Conservation (phyloP, 2,888 invertebrate genomes). For the Netelia virgata region DNA sequence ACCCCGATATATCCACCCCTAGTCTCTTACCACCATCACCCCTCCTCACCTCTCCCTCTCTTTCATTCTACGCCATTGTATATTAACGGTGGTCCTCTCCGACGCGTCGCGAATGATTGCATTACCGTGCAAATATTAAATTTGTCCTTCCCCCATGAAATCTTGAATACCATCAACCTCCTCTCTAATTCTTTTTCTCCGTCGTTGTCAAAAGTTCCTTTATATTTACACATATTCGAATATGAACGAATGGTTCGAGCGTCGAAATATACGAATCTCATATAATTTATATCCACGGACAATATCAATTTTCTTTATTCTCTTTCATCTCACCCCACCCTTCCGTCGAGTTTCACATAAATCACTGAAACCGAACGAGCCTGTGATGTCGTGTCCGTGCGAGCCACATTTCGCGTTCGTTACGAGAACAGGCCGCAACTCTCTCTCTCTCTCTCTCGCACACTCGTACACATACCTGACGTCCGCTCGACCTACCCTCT, state of each 20-base stretch:
- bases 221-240: not conserved
- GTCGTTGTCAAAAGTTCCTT: constrained; percentile 27
- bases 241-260: not conserved
- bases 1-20: constrained; percentile 57
- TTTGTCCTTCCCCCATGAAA: constrained; percentile 59
- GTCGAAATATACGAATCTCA: not conserved
- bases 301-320: constrained; percentile 51
- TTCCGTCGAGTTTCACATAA: constrained; percentile 18
- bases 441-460: not conserved
- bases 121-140: constrained; percentile 81
- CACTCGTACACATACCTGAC: constrained; percentile 14
- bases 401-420: constrained; percentile 27
- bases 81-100: constrained; percentile 52
- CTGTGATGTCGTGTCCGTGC: constrained; percentile 13
- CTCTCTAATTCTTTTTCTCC: constrained; percentile 9
- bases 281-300: constrained; percentile 24
- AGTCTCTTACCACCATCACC: constrained; percentile 34
- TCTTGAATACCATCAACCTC: constrained; percentile 3
- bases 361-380: constrained; percentile 48
- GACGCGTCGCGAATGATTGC: constrained; percentile 74
- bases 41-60: constrained; percentile 44
- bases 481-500: constrained; percentile 3
- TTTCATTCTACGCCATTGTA: constrained; percentile 46
- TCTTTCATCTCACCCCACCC: constrained; percentile 29
- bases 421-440: not conserved